Conservation (phyloP, 2,888 invertebrate genomes). For the Phasia obesa region DNA sequence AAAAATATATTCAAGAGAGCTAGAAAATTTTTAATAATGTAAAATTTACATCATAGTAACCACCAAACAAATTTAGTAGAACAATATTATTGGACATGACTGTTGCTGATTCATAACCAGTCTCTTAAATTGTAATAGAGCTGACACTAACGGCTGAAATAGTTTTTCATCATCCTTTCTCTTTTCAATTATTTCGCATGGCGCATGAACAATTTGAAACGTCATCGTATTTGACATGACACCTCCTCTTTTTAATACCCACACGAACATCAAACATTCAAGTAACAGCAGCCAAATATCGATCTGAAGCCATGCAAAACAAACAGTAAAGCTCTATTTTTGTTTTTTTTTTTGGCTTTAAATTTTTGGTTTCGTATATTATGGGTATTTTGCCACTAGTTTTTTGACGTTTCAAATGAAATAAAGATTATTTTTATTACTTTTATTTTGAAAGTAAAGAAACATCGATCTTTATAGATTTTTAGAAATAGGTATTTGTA, state of each 20-base stretch:
- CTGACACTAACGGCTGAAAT: neutral
- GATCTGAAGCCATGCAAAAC: constrained; percentile 6
- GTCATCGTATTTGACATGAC: constrained; percentile 72
- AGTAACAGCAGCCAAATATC: constrained; percentile 14
- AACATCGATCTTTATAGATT: constrained; percentile 65
- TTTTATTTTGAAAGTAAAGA: constrained; percentile 50
- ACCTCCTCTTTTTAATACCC: constrained; percentile 76
- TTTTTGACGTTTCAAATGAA: constrained; percentile 31
- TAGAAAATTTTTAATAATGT: too few relatives aligned
- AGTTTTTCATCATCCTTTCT: neutral
- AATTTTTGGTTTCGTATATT: constrained; percentile 22
- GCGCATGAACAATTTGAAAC: constrained; percentile 67
- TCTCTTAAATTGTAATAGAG: constrained; percentile 59
- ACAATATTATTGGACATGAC: neutral
- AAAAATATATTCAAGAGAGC: too few relatives aligned
- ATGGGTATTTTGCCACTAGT: constrained; percentile 53
- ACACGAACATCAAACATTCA: constrained; percentile 71
- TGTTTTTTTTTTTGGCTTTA: constrained; percentile 24
- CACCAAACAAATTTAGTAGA: neutral
- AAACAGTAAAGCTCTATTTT: neutral
- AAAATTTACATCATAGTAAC: too few relatives aligned
- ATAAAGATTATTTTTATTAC: constrained; percentile 17
- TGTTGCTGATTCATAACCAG: constrained; percentile 6
- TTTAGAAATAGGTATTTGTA: too few relatives aligned
- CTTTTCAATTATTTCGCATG: constrained; percentile 51